Conservation (phyloP, 2,113 vertebrate genomes). For the Paraplagusia blochii region DNA sequence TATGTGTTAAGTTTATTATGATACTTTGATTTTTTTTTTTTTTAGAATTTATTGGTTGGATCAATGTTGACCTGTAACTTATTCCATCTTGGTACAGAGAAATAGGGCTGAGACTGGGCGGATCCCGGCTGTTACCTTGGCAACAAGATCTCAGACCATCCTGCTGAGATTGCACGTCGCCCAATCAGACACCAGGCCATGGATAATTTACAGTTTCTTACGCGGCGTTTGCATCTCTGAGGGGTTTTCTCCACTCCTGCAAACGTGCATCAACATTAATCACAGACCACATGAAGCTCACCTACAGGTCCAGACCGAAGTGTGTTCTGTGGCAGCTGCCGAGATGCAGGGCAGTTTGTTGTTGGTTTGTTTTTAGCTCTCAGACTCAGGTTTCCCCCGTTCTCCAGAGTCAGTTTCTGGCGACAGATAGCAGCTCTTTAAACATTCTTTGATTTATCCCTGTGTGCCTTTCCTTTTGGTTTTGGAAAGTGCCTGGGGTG, state of each 20-base stretch:
- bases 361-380: slow-evolving; percentile 14
- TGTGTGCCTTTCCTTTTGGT: slow-evolving; percentile 48
- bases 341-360: slow-evolving; percentile 1
- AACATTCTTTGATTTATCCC: slow-evolving; percentile 59
- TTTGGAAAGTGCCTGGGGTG: slow-evolving; percentile 61
- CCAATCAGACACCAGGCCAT: slow-evolving; percentile 62
- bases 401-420: slow-evolving; percentile 30
- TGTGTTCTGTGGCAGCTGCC: slow-evolving; percentile 2
- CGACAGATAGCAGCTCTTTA: slow-evolving; percentile 21
- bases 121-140: slow-evolving; percentile 71
- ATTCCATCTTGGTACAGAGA: slow-evolving; percentile 4
- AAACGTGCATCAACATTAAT: slow-evolving; percentile 5
- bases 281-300: background rate
- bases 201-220: slow-evolving; percentile 73
- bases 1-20: too few species aligned
- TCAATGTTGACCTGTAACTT: too few species aligned
- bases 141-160: slow-evolving; percentile 75
- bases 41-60: too few species aligned
- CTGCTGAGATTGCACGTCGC: slow-evolving; percentile 59
- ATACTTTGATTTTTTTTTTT: too few species aligned
- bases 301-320: slow-evolving; percentile 9
- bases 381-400: slow-evolving; percentile 16
- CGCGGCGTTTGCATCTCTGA: slow-evolving; percentile 34
- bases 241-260: slow-evolving; percentile 6
- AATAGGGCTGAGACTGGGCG: slow-evolving; percentile 58